phyloP scores from a whole-genome alignment of 2,113 vertebrate genomes.

The Channa argus region DNA sequence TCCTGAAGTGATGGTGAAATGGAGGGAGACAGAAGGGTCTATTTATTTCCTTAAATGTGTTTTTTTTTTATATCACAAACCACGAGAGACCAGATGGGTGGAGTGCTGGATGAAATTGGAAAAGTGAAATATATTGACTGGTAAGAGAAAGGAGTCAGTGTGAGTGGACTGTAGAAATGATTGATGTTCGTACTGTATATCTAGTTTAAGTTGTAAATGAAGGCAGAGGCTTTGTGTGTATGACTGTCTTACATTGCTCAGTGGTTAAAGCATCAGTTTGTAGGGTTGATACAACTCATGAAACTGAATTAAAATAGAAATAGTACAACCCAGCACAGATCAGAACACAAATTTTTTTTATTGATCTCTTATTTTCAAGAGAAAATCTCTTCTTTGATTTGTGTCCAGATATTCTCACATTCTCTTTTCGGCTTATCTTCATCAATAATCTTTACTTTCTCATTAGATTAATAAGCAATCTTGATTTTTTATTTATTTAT shows the following conservation, averaged over 20 bases:
- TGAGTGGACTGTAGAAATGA: constrained; percentile 35
- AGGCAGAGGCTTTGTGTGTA: background rate
- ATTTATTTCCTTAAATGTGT: constrained; percentile 72
- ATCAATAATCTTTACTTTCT: too few relatives aligned
- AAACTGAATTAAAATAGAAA: background rate
- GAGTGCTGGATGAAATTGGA: constrained; percentile 54
- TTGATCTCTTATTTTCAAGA: background rate
- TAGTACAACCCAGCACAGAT: background rate
- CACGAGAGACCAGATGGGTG: constrained; percentile 46
- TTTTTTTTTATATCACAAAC: constrained; percentile 55
- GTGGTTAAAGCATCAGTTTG: background rate
- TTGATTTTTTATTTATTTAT: too few relatives aligned
- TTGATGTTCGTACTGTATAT: constrained; percentile 12
- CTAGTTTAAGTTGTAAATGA: constrained; percentile 35
- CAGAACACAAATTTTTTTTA: background rate
- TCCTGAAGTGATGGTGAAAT: constrained; percentile 69
- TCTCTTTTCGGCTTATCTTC: too few relatives aligned
- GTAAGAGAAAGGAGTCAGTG: constrained; percentile 34
- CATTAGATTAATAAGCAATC: too few relatives aligned
- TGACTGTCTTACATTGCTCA: background rate
- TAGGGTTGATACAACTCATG: background rate
- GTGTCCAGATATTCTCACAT: too few relatives aligned
- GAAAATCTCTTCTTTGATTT: too few relatives aligned
- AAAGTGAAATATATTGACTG: constrained; percentile 53
- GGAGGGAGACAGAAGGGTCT: constrained; percentile 59